phyloP scores from a whole-genome alignment of 1,140 invertebrate genomes.

The Brachystomella parvula region DNA sequence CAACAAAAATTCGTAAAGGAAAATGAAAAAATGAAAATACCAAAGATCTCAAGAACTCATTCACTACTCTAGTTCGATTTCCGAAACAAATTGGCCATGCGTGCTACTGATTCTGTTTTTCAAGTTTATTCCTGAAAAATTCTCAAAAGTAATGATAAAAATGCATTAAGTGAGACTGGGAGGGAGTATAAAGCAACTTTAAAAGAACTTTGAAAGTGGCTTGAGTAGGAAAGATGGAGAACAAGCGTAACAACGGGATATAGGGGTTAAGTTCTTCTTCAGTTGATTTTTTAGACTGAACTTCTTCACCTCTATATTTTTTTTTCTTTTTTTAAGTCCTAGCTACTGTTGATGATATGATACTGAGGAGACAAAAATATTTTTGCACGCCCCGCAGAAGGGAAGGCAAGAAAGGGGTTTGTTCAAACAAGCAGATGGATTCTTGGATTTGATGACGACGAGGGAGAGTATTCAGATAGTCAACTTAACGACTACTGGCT shows the following conservation, averaged over 20 bases:
- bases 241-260: background rate
- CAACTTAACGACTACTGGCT: background rate
- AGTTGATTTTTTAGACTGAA: background rate
- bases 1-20: no score
- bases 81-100: no score
- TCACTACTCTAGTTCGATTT: no score
- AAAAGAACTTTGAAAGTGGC: slow-evolving; percentile 5
- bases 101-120: no score
- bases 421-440: background rate
- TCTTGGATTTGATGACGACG: background rate
- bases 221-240: slow-evolving; percentile 10
- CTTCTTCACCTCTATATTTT: slow-evolving; percentile 17
- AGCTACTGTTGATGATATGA: background rate
- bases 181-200: background rate
- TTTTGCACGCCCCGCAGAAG: slow-evolving; percentile 16
- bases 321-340: background rate
- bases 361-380: slow-evolving; percentile 15
- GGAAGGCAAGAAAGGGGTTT: background rate
- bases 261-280: background rate
- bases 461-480: background rate
- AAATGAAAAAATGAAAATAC: no score
- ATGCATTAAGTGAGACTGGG: no score
- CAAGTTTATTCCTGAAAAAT: no score
- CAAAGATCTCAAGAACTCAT: no score
- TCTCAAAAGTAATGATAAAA: no score